These are phyloP conservation scores for Thalassaphorura encarpata DNA, from an alignment of 1,140 invertebrate genomes.

Conservation along the genomic window DNA sequence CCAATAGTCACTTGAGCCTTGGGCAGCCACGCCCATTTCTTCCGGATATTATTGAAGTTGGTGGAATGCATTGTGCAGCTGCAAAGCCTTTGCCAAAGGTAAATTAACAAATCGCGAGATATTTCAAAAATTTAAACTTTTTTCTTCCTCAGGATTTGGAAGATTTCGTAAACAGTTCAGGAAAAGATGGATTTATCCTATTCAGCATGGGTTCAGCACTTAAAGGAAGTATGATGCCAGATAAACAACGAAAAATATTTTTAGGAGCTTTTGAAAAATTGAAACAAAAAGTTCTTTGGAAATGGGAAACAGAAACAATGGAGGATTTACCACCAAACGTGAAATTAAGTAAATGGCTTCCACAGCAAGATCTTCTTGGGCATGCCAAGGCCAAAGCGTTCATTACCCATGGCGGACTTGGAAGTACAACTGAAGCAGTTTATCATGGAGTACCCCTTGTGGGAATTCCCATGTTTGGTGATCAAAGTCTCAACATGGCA, in stretches of 20 bases:
- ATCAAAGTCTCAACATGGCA: constrained; percentile 33
- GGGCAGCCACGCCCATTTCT: not conserved
- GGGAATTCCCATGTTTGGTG: constrained; percentile 28
- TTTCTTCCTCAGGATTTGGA: constrained; percentile 23
- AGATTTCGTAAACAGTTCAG: constrained; percentile 27
- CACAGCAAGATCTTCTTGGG: constrained; percentile 45
- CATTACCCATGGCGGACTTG: constrained; percentile 40
- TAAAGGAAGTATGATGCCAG: constrained; percentile 14
- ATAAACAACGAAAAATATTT: constrained; percentile 6
- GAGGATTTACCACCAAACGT: constrained; percentile 45
- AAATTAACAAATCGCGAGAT: not conserved
- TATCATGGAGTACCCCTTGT: constrained; percentile 39
- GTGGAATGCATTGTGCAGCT: constrained; percentile 30
- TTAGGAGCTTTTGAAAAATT: constrained; percentile 34
- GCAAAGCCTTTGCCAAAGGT: constrained; percentile 15
- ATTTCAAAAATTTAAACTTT: not conserved
- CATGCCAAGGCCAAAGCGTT: constrained; percentile 32
- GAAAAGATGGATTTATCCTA: constrained; percentile 52
- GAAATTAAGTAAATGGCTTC: constrained; percentile 53
- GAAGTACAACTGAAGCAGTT: constrained; percentile 37
- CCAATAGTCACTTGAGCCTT: constrained; percentile 21
- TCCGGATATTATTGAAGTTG: constrained; percentile 18
- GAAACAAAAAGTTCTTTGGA: constrained; percentile 56
- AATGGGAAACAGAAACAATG: constrained; percentile 48
- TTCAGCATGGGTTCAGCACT: constrained; percentile 53